These are phyloP conservation scores for Euleptes europaea DNA, from an alignment of 2,113 vertebrate species.

Conservation along the genomic window DNA sequence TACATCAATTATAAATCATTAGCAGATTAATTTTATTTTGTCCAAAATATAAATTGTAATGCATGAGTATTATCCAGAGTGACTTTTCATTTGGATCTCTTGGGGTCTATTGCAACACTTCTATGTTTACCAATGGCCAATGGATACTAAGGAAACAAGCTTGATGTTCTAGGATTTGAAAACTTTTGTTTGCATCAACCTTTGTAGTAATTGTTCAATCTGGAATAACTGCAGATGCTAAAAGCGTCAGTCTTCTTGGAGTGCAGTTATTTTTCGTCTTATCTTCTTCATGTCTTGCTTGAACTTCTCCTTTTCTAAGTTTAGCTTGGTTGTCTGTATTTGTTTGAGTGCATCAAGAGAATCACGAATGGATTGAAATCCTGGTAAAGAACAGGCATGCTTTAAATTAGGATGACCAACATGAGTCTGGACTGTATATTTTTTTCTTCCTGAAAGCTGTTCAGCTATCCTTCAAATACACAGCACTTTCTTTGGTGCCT, in stretches of 20 bases:
- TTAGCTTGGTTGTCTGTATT: slow-evolving; percentile 81
- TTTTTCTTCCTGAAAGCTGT: background rate
- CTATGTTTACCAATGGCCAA: background rate
- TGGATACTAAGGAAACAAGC: background rate
- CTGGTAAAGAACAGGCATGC: slow-evolving; percentile 62
- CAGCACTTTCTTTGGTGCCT: background rate
- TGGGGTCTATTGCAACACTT: background rate
- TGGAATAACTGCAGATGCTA: background rate
- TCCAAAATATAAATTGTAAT: background rate
- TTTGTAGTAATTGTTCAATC: background rate
- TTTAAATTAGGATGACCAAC: slow-evolving; percentile 8
- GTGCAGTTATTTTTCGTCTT: slow-evolving; percentile 65
- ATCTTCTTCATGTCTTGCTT: slow-evolving; percentile 75
- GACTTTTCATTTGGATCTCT: background rate
- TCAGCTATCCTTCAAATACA: slow-evolving; percentile 9
- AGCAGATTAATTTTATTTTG: background rate
- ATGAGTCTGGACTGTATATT: fast-evolving
- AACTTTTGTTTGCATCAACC: background rate
- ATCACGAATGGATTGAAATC: slow-evolving; percentile 80
- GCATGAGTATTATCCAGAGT: background rate
- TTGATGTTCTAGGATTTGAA: background rate
- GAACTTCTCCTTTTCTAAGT: slow-evolving; percentile 78
- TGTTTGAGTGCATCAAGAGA: slow-evolving; percentile 81
- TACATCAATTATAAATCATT: background rate
- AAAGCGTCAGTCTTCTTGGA: slow-evolving; percentile 30